Evolutionary conservation across 2,888 invertebrate genomes (phyloP).

Genomic region (Seira musarum): DNA sequence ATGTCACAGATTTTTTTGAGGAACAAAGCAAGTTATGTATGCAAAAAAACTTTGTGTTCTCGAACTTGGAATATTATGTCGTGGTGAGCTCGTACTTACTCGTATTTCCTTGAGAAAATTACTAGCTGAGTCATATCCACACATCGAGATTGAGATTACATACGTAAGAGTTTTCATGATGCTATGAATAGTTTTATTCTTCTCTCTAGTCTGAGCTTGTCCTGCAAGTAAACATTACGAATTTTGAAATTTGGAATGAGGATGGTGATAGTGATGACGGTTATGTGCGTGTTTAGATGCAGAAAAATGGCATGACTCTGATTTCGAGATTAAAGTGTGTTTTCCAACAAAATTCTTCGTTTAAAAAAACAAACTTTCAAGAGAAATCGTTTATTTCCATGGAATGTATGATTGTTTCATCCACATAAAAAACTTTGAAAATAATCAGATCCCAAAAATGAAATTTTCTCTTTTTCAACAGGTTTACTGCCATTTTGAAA

Average conservation of each 20-base stretch:
- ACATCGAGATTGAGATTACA: background rate
- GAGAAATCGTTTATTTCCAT: too few species aligned
- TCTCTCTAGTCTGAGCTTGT: background rate
- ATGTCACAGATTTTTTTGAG: background rate
- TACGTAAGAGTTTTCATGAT: background rate
- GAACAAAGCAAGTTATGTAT: background rate
- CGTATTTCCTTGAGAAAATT: background rate
- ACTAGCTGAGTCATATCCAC: conserved; percentile 1
- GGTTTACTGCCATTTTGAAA: background rate
- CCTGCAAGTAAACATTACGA: background rate
- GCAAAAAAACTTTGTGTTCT: background rate
- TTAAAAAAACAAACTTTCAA: too few species aligned
- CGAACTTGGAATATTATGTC: too few species aligned
- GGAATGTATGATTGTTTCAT: too few species aligned
- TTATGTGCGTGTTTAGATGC: conserved; percentile 8
- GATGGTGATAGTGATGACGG: background rate
- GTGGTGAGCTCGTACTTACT: background rate
- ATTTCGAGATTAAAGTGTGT: background rate
- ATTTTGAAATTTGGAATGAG: background rate
- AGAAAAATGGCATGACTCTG: background rate
- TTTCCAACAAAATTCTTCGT: background rate
- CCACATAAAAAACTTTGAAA: background rate
- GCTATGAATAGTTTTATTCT: background rate
- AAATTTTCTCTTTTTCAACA: background rate
- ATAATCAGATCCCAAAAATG: background rate